Conservation (phyloP, 2,113 vertebrate species). For the Ptilorrhoa leucosticta region DNA sequence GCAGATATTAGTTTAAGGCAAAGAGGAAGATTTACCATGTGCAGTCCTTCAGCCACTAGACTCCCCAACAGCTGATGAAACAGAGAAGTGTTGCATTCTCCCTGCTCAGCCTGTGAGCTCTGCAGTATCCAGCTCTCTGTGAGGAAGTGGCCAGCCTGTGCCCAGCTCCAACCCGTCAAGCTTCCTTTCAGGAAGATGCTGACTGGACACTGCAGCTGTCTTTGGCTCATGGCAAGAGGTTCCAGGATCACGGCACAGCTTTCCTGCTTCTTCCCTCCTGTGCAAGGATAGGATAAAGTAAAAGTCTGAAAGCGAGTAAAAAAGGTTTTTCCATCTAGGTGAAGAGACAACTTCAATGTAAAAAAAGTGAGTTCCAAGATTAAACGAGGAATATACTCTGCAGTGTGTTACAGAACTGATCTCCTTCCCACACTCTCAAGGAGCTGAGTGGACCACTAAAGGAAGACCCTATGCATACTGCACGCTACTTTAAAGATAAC, state of each 20-base stretch:
- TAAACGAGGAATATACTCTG: not conserved
- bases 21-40: constrained; percentile 75
- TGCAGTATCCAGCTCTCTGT: constrained; percentile 84
- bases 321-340: not conserved
- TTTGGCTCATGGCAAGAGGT: constrained; percentile 78
- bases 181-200: constrained; percentile 77
- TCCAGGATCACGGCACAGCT: constrained; percentile 77
- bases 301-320: not conserved
- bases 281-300: not conserved
- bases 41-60: constrained; percentile 64
- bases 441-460: not conserved
- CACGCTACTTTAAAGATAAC: not conserved
- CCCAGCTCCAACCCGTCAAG: constrained; percentile 67
- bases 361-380: not conserved
- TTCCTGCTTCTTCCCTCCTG: constrained; percentile 54
- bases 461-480: not conserved
- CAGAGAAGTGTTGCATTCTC: not conserved
- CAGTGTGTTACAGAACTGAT: not conserved
- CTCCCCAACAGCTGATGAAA: constrained; percentile 74
- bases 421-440: not conserved
- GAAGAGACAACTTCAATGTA: not conserved
- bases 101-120: not conserved
- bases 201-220: constrained; percentile 62
- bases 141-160: constrained; percentile 32
- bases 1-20: not conserved